These are phyloP conservation scores for Pollenia labialis DNA, from an alignment of 2,888 invertebrate species.

Conservation along the genomic window DNA sequence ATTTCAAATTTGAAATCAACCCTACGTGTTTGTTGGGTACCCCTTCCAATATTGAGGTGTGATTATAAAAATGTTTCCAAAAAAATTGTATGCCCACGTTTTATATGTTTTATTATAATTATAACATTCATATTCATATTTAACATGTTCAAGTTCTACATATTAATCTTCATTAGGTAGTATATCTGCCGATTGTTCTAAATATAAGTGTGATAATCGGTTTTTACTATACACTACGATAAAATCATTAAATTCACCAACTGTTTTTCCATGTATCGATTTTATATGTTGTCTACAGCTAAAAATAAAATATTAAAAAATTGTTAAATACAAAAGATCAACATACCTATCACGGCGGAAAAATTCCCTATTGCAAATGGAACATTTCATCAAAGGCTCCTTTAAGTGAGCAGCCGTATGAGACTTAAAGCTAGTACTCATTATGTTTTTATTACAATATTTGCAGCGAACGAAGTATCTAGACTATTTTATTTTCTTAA, in stretches of 20 bases:
- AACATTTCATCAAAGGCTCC: conserved; percentile 58
- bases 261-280: conserved; percentile 34
- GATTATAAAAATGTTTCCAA: too few relatives aligned
- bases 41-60: too few relatives aligned
- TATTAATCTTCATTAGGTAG: neutral
- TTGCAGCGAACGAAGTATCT: conserved; percentile 54
- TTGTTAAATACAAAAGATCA: neutral
- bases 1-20: too few relatives aligned
- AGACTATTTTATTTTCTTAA: neutral
- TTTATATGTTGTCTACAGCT: conserved; percentile 55
- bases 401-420: conserved; percentile 58
- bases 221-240: conserved; percentile 43
- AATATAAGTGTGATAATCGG: conserved; percentile 59
- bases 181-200: conserved; percentile 49
- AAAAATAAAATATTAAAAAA: neutral
- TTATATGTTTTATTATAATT: too few relatives aligned
- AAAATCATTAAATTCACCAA: conserved; percentile 51
- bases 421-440: conserved; percentile 32
- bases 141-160: too few relatives aligned
- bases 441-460: conserved; percentile 48
- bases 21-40: too few relatives aligned
- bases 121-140: too few relatives aligned
- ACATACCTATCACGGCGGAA: neutral
- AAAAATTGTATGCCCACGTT: too few relatives aligned
- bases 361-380: conserved; percentile 46